Evolutionary conservation across 2,113 vertebrate genomes (phyloP).

Genomic region (Leptobrachium ailaonicum): DNA sequence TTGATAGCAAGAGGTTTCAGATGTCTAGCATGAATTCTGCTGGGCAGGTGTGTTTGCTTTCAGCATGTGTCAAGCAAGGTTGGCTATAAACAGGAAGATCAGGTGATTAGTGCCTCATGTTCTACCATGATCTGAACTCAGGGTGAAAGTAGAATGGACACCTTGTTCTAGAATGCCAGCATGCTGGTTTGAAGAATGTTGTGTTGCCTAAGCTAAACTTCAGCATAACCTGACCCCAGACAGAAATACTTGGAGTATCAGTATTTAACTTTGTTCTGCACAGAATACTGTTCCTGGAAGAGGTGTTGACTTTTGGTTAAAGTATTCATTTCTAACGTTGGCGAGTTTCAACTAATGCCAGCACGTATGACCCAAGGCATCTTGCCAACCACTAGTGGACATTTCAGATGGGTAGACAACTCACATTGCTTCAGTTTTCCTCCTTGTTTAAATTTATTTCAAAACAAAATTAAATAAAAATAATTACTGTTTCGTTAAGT

Average conservation of each 20-base stretch:
- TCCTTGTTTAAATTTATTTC: background rate
- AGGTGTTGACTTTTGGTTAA: conserved; percentile 32
- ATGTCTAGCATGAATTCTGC: conserved; percentile 20
- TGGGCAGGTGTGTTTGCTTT: conserved; percentile 54
- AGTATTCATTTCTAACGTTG: conserved; percentile 13
- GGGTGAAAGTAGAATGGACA: conserved; percentile 51
- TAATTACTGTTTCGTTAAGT: background rate
- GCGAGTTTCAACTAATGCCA: conserved; percentile 9
- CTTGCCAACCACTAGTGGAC: conserved; percentile 7
- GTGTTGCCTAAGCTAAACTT: conserved; percentile 20
- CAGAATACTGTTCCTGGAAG: conserved; percentile 42
- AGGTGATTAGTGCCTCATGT: conserved; percentile 36
- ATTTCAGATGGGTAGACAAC: background rate
- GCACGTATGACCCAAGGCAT: background rate
- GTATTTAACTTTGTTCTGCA: conserved; percentile 27
- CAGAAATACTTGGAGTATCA: background rate
- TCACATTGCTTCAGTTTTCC: conserved; percentile 11
- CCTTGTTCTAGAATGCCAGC: conserved; percentile 59
- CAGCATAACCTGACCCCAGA: conserved; percentile 45
- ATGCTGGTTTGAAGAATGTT: conserved; percentile 46
- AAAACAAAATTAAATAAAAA: background rate
- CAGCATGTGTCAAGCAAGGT: background rate
- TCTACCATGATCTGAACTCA: conserved; percentile 47
- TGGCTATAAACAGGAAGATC: conserved; percentile 60
- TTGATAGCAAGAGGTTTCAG: conserved; percentile 45